Conservation (phyloP, 2,113 vertebrate species). For the Acinonyx jubatus region DNA sequence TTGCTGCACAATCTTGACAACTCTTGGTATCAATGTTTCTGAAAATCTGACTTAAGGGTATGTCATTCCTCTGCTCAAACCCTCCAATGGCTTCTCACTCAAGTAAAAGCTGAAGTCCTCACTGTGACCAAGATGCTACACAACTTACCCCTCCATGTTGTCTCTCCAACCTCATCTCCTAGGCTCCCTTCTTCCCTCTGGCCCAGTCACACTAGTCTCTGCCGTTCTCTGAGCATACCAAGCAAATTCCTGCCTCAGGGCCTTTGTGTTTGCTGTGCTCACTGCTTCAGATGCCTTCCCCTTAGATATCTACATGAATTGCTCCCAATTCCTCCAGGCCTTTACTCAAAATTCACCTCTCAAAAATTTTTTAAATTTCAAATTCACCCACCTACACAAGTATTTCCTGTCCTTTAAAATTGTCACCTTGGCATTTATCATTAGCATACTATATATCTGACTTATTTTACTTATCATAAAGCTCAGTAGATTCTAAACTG, state of each 20-base stretch:
- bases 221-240: not conserved
- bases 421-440: not conserved
- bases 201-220: not conserved
- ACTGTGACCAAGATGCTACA: not conserved
- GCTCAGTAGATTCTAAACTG: not conserved
- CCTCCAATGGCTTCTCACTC: not conserved
- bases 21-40: not conserved
- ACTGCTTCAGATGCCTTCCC: not conserved
- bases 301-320: not conserved
- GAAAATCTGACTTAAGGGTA: not conserved
- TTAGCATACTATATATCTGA: not conserved
- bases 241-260: not conserved
- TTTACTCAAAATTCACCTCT: not conserved
- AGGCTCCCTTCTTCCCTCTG: not conserved
- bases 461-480: not conserved
- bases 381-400: not conserved
- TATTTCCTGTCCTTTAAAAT: not conserved
- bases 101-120: not conserved
- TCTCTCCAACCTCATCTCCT: not conserved
- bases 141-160: not conserved
- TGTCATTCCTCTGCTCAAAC: not conserved
- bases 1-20: not conserved
- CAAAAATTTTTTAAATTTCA: not conserved
- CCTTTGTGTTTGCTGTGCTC: not conserved
- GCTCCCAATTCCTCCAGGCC: not conserved